Conservation (phyloP, 2,113 vertebrate genomes). For the Cathartes aura region DNA sequence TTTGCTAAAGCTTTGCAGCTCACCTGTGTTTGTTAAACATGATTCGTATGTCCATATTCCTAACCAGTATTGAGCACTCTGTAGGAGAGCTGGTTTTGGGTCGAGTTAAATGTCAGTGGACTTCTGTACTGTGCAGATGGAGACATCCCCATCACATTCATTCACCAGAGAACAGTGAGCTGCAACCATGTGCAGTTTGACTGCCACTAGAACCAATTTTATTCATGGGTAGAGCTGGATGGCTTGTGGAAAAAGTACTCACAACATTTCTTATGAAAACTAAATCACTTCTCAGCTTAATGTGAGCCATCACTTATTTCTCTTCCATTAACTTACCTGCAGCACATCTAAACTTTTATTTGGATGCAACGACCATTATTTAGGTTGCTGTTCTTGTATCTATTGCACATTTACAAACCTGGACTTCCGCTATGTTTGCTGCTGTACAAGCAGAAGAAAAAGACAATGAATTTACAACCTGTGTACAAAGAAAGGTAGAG, state of each 20-base stretch:
- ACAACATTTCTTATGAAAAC: not conserved
- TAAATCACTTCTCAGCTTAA: not conserved
- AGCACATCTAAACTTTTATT: not conserved
- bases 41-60: not conserved
- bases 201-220: not conserved
- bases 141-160: not conserved
- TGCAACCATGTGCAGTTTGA: not conserved
- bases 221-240: not conserved
- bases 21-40: not conserved
- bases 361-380: not conserved
- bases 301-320: not conserved
- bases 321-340: not conserved
- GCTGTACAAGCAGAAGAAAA: not conserved
- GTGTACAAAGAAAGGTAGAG: not conserved
- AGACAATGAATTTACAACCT: not conserved
- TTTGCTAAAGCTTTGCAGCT: not conserved
- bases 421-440: accelerated
- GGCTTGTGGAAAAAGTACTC: not conserved
- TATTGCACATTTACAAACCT: not conserved
- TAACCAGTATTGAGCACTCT: not conserved
- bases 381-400: not conserved
- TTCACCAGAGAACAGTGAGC: not conserved
- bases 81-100: not conserved
- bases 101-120: not conserved
- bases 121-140: not conserved